Evolutionary conservation across 2,113 vertebrate species (phyloP), one percentile per base, ranked within the genome.

Genomic region (Trogon melanurus): DNA sequence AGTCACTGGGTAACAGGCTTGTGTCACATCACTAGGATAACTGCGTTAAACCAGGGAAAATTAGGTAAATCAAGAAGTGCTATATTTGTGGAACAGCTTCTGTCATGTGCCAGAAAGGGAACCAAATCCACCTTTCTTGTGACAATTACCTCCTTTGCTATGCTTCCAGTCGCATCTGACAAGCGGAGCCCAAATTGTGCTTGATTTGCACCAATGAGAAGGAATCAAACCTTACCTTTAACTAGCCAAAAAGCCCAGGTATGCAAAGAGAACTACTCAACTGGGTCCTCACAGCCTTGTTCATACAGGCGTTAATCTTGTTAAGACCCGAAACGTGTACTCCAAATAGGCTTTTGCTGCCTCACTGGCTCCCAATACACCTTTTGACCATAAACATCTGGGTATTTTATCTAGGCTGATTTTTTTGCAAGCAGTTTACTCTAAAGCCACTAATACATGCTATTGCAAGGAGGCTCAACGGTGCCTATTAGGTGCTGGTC

Each of bases 321-420:
- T 79, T 86, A 90, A 96, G 85, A 67, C 85, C 80, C 62, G 51
- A 78, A 93, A 88, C 6, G 0, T 85, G 5, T 9, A 26, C 69
- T 90, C 79, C 86, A 91, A 96, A 96, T 23, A 83, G 93, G 82
- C 85, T 88, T 91, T 65, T 17, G 41, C 92, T 93, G 95, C 92
- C 90, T 96, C 56, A 20, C 88, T 30, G 82, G 67, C 90, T 96
- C 93, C 96, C 93, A 95, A 88, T 94, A 34, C 95, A 92, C 93
- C 75, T 94, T 92, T 56, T 93, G 95, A 29, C 85, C 93, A 90
- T 96, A 96, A 95, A 97, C 93, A 94, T 94, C 75, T 88, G 92
- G 92, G 67, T 95, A 75, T 92, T 96, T 97, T 93, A 97, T 95
- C 85, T 91, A 44, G 85, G 88, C 90, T 89, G 93, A 71, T 86